Percentiles rank a stretch among this genome's conserved stretches.
phyloP scores from a whole-genome alignment of 2,797 vertebrate species.

The Pangasius mekongensis region DNA sequence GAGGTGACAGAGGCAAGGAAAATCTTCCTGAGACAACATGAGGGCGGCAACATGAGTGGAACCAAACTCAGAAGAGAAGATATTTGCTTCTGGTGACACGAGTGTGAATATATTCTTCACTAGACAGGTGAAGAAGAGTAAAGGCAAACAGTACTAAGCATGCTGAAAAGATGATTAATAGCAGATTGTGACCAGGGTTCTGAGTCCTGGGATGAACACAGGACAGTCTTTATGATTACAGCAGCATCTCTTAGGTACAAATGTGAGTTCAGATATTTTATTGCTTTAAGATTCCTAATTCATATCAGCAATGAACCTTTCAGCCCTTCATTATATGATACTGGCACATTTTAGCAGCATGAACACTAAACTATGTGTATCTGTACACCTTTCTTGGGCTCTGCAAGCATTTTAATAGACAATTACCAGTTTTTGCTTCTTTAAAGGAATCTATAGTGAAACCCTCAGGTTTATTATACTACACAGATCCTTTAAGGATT shows the following conservation, averaged over 20 bases:
- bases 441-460: not conserved
- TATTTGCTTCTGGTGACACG: not conserved
- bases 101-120: not conserved
- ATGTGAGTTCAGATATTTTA: not conserved
- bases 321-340: not conserved
- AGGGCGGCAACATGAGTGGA: too few species aligned
- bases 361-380: not conserved
- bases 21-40: not conserved
- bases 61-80: not conserved
- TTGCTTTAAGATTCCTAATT: not conserved
- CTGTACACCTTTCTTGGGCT: not conserved
- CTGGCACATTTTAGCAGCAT: not conserved
- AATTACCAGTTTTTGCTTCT: not conserved
- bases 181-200: not conserved
- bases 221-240: not conserved
- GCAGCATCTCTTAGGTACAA: not conserved
- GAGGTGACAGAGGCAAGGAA: not conserved
- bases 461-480: not conserved
- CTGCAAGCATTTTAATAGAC: not conserved
- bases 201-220: not conserved
- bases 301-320: not conserved
- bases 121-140: not conserved
- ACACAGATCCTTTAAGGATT: slow-evolving; percentile 13
- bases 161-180: not conserved
- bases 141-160: not conserved